Evolutionary conservation across 2,797 vertebrate species (phyloP).

Genomic region (Phylloscopus collybita): DNA sequence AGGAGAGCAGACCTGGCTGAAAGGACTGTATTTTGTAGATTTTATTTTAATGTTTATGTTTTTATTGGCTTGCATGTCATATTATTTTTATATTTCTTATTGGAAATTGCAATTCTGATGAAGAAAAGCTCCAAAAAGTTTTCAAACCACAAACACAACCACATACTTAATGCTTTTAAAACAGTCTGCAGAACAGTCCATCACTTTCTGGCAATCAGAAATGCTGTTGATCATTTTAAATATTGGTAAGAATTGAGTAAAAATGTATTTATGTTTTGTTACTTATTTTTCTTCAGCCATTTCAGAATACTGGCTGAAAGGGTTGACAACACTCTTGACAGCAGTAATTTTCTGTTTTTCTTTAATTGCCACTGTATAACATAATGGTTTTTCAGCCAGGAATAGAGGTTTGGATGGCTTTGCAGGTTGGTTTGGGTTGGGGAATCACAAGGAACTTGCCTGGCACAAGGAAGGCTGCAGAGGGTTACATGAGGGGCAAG

Average conservation of each 20-base stretch:
- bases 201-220: constrained; percentile 6
- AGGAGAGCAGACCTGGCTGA: background rate
- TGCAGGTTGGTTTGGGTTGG: background rate
- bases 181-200: background rate
- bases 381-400: background rate
- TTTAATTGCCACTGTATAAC: background rate
- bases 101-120: background rate
- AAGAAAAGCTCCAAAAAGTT: constrained; percentile 18
- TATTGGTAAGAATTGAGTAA: background rate
- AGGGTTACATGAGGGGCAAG: background rate
- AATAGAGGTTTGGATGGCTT: background rate
- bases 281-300: background rate
- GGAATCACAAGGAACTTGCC: background rate
- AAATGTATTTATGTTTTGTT: background rate
- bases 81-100: constrained; percentile 38
- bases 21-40: constrained; percentile 9
- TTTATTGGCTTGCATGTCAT: background rate
- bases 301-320: background rate
- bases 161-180: background rate
- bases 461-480: background rate
- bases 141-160: constrained; percentile 3
- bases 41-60: constrained; percentile 47
- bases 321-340: background rate
- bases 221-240: background rate
- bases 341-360: background rate